phyloP scores from a whole-genome alignment of 2,113 vertebrate species.

The Nothocercus julius region DNA sequence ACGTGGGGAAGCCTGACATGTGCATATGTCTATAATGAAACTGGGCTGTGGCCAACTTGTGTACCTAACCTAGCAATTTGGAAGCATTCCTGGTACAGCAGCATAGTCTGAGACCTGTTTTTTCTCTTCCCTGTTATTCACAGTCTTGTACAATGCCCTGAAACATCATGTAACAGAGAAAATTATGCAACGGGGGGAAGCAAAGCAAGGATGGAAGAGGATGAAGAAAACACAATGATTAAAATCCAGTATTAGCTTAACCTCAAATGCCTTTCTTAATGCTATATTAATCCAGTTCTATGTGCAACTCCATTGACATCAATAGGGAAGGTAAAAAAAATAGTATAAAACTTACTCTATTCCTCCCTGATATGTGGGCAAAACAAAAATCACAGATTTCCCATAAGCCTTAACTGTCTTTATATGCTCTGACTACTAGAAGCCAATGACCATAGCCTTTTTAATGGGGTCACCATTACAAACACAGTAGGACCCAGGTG shows the following conservation, averaged over 20 bases:
- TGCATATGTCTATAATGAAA: background rate
- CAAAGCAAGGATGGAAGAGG: background rate
- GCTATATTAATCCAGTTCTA: background rate
- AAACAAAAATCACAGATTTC: background rate
- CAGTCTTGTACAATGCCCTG: background rate
- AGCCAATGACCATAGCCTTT: background rate
- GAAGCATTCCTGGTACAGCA: background rate
- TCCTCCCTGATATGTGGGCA: background rate
- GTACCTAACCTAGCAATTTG: slow-evolving; percentile 23
- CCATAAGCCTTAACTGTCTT: background rate
- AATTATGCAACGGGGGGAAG: background rate
- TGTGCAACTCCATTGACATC: background rate
- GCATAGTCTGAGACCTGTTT: background rate
- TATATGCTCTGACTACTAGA: background rate
- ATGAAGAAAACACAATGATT: background rate
- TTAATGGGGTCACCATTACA: slow-evolving; percentile 10
- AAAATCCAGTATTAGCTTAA: background rate
- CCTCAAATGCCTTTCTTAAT: background rate
- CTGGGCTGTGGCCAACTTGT: background rate
- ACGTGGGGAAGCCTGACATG: slow-evolving; percentile 10
- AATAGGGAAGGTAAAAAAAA: background rate
- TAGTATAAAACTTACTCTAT: background rate
- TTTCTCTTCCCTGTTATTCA: background rate
- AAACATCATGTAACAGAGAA: background rate
- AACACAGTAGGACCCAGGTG: slow-evolving; percentile 52